These are phyloP conservation scores for Drosophila tsacasi DNA, from an alignment of 1,140 invertebrate genomes.

Conservation along the genomic window DNA sequence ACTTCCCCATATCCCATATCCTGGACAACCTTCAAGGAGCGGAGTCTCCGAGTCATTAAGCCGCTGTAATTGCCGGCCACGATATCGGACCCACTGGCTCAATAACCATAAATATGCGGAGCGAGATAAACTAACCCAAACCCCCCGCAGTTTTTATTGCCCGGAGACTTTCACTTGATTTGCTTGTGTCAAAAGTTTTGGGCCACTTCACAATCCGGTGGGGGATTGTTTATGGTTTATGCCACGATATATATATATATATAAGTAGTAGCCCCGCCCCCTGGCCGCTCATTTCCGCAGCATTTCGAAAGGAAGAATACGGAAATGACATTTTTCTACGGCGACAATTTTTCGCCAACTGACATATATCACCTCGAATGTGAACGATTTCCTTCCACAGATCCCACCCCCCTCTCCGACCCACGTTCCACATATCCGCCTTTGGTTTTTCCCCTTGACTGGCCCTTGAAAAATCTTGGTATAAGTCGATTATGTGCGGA, in stretches of 20 bases:
- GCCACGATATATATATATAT: conserved; percentile 11
- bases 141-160: conserved; percentile 74
- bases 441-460: conserved; percentile 83
- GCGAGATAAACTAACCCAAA: conserved; percentile 16
- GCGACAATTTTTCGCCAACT: conserved; percentile 56
- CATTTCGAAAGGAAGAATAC: conserved; percentile 33
- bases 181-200: conserved; percentile 65
- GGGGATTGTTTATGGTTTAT: conserved; percentile 52
- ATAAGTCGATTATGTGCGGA: conserved; percentile 80
- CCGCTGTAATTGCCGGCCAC: conserved; percentile 65
- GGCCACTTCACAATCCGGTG: conserved; percentile 45
- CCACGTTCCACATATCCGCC: conserved; percentile 82
- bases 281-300: conserved; percentile 67
- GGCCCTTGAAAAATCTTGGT: conserved; percentile 49
- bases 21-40: conserved; percentile 42
- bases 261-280: conserved; percentile 3
- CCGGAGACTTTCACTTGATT: conserved; percentile 69
- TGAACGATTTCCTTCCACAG: conserved; percentile 30
- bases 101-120: conserved; percentile 73
- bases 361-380: conserved; percentile 75
- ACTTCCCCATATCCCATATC: conserved; percentile 11
- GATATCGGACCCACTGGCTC: conserved; percentile 52
- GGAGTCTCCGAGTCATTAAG: conserved; percentile 74
- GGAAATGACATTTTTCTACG: conserved; percentile 81
- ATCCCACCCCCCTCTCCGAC: conserved; percentile 20